Base-by-base conservation (phyloP, 2,113 vertebrate species). In the Cebidichthys violaceus region DNA sequence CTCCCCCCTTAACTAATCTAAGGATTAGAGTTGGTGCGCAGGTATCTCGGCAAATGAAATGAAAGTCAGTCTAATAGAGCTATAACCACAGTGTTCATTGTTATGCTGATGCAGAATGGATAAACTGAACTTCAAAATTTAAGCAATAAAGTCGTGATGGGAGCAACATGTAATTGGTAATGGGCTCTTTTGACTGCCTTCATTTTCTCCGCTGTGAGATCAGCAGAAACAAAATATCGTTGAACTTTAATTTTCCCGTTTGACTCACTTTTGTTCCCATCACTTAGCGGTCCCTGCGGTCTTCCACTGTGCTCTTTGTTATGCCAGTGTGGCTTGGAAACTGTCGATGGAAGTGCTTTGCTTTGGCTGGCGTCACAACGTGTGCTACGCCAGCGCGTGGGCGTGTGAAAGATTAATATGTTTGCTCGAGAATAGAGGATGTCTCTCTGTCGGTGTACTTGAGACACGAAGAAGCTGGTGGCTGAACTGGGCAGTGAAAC, bases 291-390 rank as follows among this genome's bases (percentile, higher is more conserved):
- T 81, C 71, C 61, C 24, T 8, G 10, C 6, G 1, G 15, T 70
- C 74, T 70, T 73, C 61, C 69, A 59, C 31, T 73, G 27, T 60
- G 70, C 70, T 79, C 76, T 78, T 81, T 79, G 70, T 85, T 82
- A 66, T 55, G 41, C 45, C 55, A 77, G 11, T 9, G 54, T 54
- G 79, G 80, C 55, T 76, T 55, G 47, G 70, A 85, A 81, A 86
- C 31, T 70, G 62, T 75, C 55, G 35, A 84, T 79, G 31, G 22
- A 52, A 73, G 60, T 47, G 62, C 77, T 79, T 86, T 83, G 67
- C 77, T 81, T 85, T 84, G 68, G 62, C 62, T 31, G 20, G 24
- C 82, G 70, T 83, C 62, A 75, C 79, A 85, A 77, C 64, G 81
- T 70, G 77, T 45, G 45, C 29, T 70, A 64, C 60, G 31, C 65